Conservation (phyloP, 2,797 vertebrate genomes). For the Poeciliopsis gracilis region DNA sequence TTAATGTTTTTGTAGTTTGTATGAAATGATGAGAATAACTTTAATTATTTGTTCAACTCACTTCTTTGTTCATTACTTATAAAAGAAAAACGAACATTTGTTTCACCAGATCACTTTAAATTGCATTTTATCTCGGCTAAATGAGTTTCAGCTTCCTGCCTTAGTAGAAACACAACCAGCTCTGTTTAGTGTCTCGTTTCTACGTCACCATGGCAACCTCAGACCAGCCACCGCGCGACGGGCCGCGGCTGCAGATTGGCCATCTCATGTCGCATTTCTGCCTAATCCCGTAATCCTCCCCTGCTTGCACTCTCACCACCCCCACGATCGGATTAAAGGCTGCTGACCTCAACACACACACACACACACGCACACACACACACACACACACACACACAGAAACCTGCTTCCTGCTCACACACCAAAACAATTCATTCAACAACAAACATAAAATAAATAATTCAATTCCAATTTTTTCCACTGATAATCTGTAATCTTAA, state of each 20-base stretch:
- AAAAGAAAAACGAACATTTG: neutral
- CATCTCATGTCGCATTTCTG: conserved; percentile 68
- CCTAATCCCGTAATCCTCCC: conserved; percentile 68
- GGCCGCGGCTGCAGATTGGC: conserved; percentile 55
- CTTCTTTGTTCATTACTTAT: neutral
- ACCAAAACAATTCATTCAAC: neutral
- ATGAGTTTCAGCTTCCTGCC: conserved; percentile 1
- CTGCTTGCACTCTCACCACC: conserved; percentile 59
- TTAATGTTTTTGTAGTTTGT: neutral
- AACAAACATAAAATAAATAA: neutral
- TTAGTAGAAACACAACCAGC: neutral
- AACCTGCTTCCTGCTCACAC: conserved; percentile 40
- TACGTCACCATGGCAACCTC: conserved; percentile 1
- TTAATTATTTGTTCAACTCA: neutral
- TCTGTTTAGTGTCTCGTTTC: neutral
- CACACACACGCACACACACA: conserved; percentile 4
- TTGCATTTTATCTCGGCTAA: neutral
- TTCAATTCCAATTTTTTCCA: neutral
- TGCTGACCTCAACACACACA: conserved; percentile 28
- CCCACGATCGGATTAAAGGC: conserved; percentile 54
- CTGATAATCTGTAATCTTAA: neutral
- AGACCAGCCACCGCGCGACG: neutral
- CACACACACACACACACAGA: neutral
- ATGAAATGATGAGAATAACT: neutral
- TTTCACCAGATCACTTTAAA: neutral